Conservation (phyloP, 2,797 vertebrate genomes). For the Danio jaintianensis region DNA sequence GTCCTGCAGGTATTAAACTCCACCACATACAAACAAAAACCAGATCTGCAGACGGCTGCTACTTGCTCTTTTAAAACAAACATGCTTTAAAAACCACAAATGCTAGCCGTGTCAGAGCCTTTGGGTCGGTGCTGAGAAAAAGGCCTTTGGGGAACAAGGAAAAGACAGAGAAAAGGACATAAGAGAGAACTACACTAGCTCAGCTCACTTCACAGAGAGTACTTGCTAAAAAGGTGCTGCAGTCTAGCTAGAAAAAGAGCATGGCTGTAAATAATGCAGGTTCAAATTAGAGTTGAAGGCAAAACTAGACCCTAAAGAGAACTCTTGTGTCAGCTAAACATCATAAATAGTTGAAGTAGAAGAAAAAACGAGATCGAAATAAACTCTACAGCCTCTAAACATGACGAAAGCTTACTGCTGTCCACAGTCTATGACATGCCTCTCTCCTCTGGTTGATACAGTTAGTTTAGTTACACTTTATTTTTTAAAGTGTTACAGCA, state of each 20-base stretch:
- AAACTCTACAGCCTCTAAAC: no score
- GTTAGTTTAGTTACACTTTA: no score
- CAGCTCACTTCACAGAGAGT: constrained; percentile 19
- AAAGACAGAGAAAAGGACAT: background rate
- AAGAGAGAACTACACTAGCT: background rate
- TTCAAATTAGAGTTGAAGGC: background rate
- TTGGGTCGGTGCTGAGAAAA: constrained; percentile 12
- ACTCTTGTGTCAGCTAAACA: no score
- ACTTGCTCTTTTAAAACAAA: constrained; percentile 24
- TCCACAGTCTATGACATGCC: no score
- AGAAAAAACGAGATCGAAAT: no score
- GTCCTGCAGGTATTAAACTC: constrained; percentile 43
- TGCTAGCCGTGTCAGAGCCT: background rate
- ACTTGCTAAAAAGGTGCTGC: constrained; percentile 3
- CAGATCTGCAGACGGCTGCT: constrained; percentile 1
- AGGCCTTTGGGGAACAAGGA: constrained; percentile 10
- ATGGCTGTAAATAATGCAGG: background rate
- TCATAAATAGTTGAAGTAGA: no score
- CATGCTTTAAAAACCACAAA: constrained; percentile 30
- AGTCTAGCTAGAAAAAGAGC: background rate
- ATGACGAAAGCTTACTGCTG: no score
- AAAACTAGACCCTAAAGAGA: background rate
- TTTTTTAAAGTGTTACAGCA: no score
- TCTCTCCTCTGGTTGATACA: no score
- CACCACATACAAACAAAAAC: constrained; percentile 33